phyloP scores from a whole-genome alignment of 2,888 invertebrate species.

The Omphaloscelis lunosa region DNA sequence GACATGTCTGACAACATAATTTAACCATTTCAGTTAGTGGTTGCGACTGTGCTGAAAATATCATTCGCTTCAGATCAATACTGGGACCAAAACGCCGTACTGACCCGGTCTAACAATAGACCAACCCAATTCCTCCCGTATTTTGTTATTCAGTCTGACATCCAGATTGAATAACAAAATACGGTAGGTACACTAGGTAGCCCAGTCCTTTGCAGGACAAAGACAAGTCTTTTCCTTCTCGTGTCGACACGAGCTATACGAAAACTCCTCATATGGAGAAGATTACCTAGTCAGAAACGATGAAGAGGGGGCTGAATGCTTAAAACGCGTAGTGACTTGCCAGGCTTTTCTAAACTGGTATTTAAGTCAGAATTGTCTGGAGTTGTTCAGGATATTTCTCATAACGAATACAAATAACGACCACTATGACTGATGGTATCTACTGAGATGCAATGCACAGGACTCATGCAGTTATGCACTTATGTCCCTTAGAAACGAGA shows the following conservation, averaged over 20 bases:
- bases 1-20: constrained; percentile 31
- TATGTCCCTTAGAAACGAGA: neutral
- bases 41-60: constrained; percentile 55
- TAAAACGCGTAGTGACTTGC: neutral
- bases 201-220: neutral
- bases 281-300: neutral
- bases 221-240: neutral
- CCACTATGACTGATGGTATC: neutral
- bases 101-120: constrained; percentile 58
- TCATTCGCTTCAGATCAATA: constrained; percentile 58
- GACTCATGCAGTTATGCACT: neutral
- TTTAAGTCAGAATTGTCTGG: neutral
- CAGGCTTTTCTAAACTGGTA: neutral
- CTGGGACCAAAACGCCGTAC: constrained; percentile 51
- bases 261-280: neutral
- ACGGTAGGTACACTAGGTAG: too few relatives aligned
- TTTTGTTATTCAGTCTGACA: constrained; percentile 32
- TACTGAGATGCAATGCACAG: neutral
- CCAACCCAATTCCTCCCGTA: constrained; percentile 46
- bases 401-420: neutral
- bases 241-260: neutral
- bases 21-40: constrained; percentile 48
- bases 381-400: neutral
- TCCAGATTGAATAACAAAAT: too few relatives aligned
- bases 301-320: too few relatives aligned